Conservation (phyloP, 2,888 invertebrate genomes). For the Sesia apiformis region DNA sequence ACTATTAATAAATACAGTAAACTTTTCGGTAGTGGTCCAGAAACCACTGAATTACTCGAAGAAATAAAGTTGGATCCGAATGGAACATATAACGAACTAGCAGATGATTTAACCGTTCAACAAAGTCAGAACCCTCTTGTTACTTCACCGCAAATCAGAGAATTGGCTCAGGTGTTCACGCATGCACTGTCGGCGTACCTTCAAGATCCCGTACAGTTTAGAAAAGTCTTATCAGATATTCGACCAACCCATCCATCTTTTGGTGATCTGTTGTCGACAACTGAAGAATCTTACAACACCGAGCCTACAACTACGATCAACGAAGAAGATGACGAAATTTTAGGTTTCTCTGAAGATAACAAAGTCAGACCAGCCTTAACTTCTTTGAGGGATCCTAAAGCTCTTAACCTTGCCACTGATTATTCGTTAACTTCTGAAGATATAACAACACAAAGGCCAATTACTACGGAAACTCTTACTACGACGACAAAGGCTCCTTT, state of each 20-base stretch:
- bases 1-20: constrained; percentile 78
- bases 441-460: constrained; percentile 30
- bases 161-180: constrained; percentile 88
- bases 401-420: constrained; percentile 41
- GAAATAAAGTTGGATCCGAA: constrained; percentile 57
- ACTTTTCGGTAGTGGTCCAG: constrained; percentile 46
- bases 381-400: constrained; percentile 53
- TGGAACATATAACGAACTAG: constrained; percentile 56
- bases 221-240: constrained; percentile 82
- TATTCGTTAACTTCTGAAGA: constrained; percentile 30
- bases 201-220: constrained; percentile 87
- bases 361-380: constrained; percentile 34
- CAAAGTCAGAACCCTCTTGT: constrained; percentile 79
- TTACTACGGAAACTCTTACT: constrained; percentile 25
- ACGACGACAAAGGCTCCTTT: constrained; percentile 43
- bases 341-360: constrained; percentile 83
- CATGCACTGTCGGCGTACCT: constrained; percentile 87
- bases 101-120: constrained; percentile 74
- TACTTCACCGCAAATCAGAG: constrained; percentile 79
- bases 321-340: constrained; percentile 83
- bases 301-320: constrained; percentile 75
- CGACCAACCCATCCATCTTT: constrained; percentile 85
- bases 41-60: constrained; percentile 47
- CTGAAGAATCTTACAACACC: constrained; percentile 56
- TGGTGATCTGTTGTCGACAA: constrained; percentile 46